Base-by-base conservation (phyloP, 2,888 invertebrate species). In the Cosmia pyralina region DNA sequence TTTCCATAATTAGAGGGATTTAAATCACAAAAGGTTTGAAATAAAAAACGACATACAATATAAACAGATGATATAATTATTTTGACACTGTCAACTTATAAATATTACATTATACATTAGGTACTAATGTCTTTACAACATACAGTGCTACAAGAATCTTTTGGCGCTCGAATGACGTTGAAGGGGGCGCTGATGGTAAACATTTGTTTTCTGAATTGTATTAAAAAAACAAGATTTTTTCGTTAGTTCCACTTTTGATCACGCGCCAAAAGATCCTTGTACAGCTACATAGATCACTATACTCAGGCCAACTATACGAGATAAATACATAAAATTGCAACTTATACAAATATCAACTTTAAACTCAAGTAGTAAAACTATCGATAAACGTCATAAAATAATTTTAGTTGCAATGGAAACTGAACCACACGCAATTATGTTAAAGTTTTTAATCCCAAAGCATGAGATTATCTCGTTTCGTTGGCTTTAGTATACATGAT, bases 1-100 rank as follows among this genome's bases (percentile, higher is more conserved):
- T n/a, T 59, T 15, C 15, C 4, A 17, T 22, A 10, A 22, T 22
- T 22, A 3, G 44, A 17, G 17, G 6, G 7, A 28, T 28, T 17
- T 62, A 4, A 22, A 46, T 60, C 0, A 48, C 19, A 19, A 46
- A 11, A 48, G 46, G 38, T 4, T 38, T 38, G 38, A 38, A 41
- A 41, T 41, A 90, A 94, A 94, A 94, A 88, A 84, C 84, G 72
- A 4, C 38, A 19, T 76, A 88, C 89, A 91, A 90, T 94, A 94
- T 92, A 94, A 95, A 95, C 94, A 93, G 94, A 93, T 93, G 82
- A 92, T 95, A 94, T 94, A 93, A 92, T 94, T 93, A 94, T 92
- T 93, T 95, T 94, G 95, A 96, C 95, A 95, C 93, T 88, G 95
- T 95, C 95, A 95, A 95, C 92, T 94, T 94, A 93, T 91, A 93